Conservation (phyloP, 2,113 vertebrate genomes). For the Lepus timidus region DNA sequence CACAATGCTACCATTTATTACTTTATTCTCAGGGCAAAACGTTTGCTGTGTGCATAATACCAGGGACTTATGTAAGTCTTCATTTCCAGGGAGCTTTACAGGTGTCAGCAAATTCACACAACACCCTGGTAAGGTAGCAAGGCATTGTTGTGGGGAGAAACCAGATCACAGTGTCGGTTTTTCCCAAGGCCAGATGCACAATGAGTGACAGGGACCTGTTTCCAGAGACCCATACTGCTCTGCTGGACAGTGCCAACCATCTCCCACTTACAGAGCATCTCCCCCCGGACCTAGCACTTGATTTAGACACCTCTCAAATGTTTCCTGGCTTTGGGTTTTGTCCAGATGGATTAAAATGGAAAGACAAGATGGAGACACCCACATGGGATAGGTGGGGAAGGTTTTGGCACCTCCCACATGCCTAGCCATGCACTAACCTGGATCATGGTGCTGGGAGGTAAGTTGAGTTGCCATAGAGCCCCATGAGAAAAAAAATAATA, state of each 20-base stretch:
- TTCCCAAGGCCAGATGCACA: constrained; percentile 73
- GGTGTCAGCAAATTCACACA: constrained; percentile 82
- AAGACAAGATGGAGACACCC: background rate
- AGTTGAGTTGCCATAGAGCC: background rate
- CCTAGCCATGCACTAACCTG: background rate
- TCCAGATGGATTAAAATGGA: background rate
- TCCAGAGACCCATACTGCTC: constrained; percentile 37
- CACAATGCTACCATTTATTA: constrained; percentile 86
- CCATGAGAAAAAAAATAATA: background rate
- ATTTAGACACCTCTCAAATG: background rate
- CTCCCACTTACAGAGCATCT: background rate
- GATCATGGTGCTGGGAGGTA: background rate
- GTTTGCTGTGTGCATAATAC: constrained; percentile 78
- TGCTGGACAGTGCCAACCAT: background rate
- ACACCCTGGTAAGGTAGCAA: constrained; percentile 69
- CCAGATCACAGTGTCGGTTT: constrained; percentile 64
- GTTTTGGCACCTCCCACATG: background rate
- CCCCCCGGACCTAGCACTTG: background rate
- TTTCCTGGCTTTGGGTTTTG: background rate
- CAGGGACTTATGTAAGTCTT: constrained; percentile 78
- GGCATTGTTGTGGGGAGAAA: constrained; percentile 73
- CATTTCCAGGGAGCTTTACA: constrained; percentile 75
- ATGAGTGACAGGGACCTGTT: background rate
- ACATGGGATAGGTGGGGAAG: background rate
- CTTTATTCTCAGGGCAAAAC: constrained; percentile 74